Percentiles rank a stretch among this genome's conserved stretches.
These are phyloP conservation scores for Hydropsyche tenuis DNA, from an alignment of 1,140 invertebrate genomes.

Conservation along the genomic window DNA sequence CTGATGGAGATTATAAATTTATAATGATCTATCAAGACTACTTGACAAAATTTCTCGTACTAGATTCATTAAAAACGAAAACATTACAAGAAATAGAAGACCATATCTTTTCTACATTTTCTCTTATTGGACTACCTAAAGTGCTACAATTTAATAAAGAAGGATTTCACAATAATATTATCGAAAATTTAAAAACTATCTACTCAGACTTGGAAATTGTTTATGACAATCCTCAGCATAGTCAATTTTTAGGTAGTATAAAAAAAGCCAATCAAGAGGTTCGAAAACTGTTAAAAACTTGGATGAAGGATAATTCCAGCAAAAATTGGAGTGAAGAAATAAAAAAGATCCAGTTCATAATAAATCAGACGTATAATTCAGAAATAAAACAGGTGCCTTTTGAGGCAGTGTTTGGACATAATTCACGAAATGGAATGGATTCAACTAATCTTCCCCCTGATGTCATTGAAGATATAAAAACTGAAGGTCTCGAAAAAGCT, in stretches of 20 bases:
- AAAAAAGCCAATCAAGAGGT: constrained; percentile 55
- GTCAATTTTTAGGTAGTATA: constrained; percentile 37
- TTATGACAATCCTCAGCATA: constrained; percentile 53
- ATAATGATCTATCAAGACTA: constrained; percentile 62
- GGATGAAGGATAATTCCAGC: constrained; percentile 52
- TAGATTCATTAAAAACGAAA: constrained; percentile 53
- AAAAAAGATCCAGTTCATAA: constrained; percentile 52
- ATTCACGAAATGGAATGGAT: constrained; percentile 20
- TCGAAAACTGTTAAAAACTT: constrained; percentile 54
- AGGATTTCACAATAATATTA: constrained; percentile 54
- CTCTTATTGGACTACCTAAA: constrained; percentile 54
- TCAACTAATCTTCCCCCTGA: too few relatives aligned
- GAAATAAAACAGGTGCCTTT: constrained; percentile 51
- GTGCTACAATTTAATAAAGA: constrained; percentile 56
- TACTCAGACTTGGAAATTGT: constrained; percentile 57
- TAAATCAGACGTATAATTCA: constrained; percentile 51
- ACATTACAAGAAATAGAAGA: constrained; percentile 51
- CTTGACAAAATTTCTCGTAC: constrained; percentile 57
- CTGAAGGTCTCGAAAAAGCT: neutral
- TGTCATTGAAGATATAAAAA: neutral
- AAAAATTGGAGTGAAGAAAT: constrained; percentile 53
- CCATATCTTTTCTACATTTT: constrained; percentile 52
- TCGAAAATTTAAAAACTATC: constrained; percentile 51
- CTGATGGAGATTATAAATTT: constrained; percentile 57
- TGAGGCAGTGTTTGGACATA: too few relatives aligned